Base-by-base conservation (phyloP, 2,888 invertebrate genomes). In the Acleris literana region DNA sequence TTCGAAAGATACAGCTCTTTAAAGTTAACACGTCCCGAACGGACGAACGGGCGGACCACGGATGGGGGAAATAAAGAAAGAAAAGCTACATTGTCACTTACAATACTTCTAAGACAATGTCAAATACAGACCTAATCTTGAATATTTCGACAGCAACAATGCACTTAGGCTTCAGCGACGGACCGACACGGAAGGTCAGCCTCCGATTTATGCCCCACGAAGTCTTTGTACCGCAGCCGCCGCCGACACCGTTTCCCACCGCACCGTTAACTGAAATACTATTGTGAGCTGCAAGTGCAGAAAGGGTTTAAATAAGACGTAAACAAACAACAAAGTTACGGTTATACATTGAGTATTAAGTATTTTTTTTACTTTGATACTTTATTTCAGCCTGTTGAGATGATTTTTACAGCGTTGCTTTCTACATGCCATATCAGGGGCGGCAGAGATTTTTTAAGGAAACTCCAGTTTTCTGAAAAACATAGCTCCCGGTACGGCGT, bases 121-220 rank as follows among this genome's bases (percentile, higher is more conserved):
- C 33, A 33, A 33, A 33, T 33, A 33, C 0, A 1, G 33, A 11
- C 13, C 39, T 13, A 39, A 9, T 39, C 39, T 39, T 39, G 13
- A 13, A 39, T 39, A 39, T 39, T 33, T 39, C 39, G 13, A 13
- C 39, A 39, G 39, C 33, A 54, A 54, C 54, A 54, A 66, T 56
- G 61, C 57, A 66, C 52, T 55, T 33, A n/a, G 60, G 65, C 29
- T 64, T 61, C 72, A 52, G 71, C 63, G 72, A 72, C 68, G 67
- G 64, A 64, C 72, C 74, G 72, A 64, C 73, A 69, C 79, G 79
- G 85, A 84, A 86, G 88, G 87, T 87, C 87, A 84, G 76, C 76
- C 68, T 76, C 73, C 72, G 82, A 90, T 90, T 90, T 90, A 90
- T 90, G 83, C 77, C 75, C 72, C 90, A 89, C 90, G 88, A 88